Percentiles rank a stretch among this genome's conserved stretches.
phyloP scores from a whole-genome alignment of 2,113 vertebrate species.

The Miniopterus natalensis region DNA sequence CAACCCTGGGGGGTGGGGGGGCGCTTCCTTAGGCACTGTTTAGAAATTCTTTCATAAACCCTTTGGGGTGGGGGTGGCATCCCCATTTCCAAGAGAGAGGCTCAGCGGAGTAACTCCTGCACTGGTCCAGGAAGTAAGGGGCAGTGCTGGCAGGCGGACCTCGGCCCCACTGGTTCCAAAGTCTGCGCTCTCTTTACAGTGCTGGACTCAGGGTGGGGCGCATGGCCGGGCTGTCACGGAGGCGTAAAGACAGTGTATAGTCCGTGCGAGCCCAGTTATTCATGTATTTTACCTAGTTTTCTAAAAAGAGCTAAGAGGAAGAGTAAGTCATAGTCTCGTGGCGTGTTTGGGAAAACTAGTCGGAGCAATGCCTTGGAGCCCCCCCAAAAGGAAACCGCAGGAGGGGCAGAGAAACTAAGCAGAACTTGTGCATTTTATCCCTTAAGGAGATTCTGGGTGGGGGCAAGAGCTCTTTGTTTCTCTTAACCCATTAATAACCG shows the following conservation, averaged over 20 bases:
- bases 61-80: not conserved
- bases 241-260: not conserved
- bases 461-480: not conserved
- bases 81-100: not conserved
- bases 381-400: not conserved
- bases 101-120: not conserved
- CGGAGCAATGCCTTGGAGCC: not conserved
- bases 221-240: rapidly evolving
- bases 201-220: not conserved
- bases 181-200: not conserved
- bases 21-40: not conserved
- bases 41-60: rapidly evolving
- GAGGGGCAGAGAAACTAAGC: not conserved
- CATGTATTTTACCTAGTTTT: slow-evolving; percentile 1
- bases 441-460: not conserved
- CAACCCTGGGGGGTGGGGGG: too few relatives aligned
- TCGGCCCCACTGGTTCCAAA: slow-evolving; percentile 5
- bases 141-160: not conserved
- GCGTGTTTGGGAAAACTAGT: not conserved
- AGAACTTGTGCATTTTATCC: not conserved
- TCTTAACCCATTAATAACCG: not conserved
- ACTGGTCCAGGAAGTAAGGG: not conserved
- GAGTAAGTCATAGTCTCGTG: not conserved
- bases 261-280: not conserved
- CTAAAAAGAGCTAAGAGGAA: slow-evolving; percentile 33